Conservation (phyloP, 2,797 vertebrate genomes). For the Ptychobarbus kaznakovi region DNA sequence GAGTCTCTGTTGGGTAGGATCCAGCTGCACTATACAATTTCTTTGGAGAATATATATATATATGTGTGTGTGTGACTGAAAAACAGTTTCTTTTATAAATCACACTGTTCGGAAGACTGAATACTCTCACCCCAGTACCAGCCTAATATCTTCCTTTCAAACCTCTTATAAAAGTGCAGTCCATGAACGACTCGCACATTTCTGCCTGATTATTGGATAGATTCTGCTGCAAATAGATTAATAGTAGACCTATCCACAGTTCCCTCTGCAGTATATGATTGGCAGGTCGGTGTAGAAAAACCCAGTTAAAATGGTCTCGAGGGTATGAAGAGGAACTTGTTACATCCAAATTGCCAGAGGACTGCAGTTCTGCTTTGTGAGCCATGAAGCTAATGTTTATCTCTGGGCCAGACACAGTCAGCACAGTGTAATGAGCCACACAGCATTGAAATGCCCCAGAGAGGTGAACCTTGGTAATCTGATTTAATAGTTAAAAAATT, state of each 20-base stretch:
- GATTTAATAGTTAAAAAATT: slow-evolving; percentile 59
- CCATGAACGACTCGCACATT: slow-evolving; percentile 36
- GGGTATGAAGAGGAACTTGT: slow-evolving; percentile 76
- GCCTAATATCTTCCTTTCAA: slow-evolving; percentile 39
- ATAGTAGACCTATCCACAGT: slow-evolving; percentile 49
- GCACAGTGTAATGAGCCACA: slow-evolving; percentile 71
- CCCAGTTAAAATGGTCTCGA: slow-evolving; percentile 75
- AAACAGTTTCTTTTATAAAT: slow-evolving; percentile 18
- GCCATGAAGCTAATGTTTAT: slow-evolving; percentile 86
- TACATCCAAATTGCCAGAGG: slow-evolving; percentile 72
- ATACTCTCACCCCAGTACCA: background rate
- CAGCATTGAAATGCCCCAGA: slow-evolving; percentile 66
- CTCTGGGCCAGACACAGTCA: slow-evolving; percentile 76
- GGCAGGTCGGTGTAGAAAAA: slow-evolving; percentile 77
- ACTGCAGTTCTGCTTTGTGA: slow-evolving; percentile 74
- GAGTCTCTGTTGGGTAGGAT: background rate
- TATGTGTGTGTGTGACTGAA: background rate
- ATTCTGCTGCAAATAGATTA: slow-evolving; percentile 60
- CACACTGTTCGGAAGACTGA: slow-evolving; percentile 20
- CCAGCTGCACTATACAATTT: background rate
- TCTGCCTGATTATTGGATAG: slow-evolving; percentile 56
- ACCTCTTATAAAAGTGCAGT: slow-evolving; percentile 36
- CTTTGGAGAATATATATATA: background rate
- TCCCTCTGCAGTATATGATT: slow-evolving; percentile 66
- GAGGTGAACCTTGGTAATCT: slow-evolving; percentile 49